Conservation (phyloP, 2,113 vertebrate species). For the Oryzias curvinotus region DNA sequence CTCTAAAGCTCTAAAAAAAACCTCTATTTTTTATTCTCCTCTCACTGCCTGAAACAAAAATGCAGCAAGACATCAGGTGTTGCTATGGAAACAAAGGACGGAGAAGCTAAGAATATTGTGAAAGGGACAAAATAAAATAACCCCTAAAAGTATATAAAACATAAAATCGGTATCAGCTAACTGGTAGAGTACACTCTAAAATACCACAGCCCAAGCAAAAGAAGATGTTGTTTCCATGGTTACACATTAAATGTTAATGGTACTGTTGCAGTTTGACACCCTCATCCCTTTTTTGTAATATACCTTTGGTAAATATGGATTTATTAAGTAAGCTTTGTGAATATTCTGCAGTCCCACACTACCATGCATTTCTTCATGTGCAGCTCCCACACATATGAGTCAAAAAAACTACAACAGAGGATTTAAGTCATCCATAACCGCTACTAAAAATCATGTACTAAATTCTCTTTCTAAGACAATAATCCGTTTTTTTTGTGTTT, state of each 20-base stretch:
- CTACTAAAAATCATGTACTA: no score
- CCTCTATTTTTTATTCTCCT: conserved; percentile 11
- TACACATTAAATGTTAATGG: conserved; percentile 24
- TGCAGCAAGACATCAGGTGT: conserved; percentile 59
- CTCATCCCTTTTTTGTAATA: no score
- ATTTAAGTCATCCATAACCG: no score
- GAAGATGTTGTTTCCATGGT: conserved; percentile 55
- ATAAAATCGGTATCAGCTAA: conserved; percentile 3
- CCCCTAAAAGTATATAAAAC: conserved; percentile 21
- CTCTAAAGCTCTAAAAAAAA: background rate
- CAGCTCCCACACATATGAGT: no score
- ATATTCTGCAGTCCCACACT: no score
- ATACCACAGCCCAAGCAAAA: background rate
- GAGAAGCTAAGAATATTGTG: conserved; percentile 39
- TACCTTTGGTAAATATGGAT: no score
- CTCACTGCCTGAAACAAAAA: conserved; percentile 40
- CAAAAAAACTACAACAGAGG: no score
- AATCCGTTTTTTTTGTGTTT: no score
- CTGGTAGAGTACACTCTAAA: conserved; percentile 11
- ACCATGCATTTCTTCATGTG: no score
- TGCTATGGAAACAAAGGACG: conserved; percentile 67
- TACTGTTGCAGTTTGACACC: background rate
- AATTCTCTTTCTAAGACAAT: no score
- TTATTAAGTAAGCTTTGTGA: no score
- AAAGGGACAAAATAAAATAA: conserved; percentile 32